phyloP scores from a whole-genome alignment of 2,888 invertebrate genomes.

The Leptinotarsa rubiginosa region DNA sequence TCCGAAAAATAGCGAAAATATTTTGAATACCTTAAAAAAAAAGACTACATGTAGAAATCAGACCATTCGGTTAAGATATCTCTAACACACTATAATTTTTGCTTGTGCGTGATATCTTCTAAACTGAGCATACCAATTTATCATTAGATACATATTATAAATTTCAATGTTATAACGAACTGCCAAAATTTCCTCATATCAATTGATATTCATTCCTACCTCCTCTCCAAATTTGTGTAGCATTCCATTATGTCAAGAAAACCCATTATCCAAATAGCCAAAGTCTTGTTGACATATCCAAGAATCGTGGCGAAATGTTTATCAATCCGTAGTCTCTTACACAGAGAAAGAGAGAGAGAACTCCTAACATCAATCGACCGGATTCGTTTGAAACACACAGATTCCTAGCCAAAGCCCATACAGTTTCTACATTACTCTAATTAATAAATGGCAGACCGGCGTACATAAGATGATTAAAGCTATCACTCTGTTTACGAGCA shows the following conservation, averaged over 20 bases:
- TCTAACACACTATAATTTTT: too few relatives aligned
- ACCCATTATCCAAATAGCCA: slow-evolving; percentile 15
- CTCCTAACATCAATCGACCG: slow-evolving; percentile 59
- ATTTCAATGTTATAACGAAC: too few relatives aligned
- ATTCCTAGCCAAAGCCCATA: slow-evolving; percentile 58
- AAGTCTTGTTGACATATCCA: slow-evolving; percentile 40
- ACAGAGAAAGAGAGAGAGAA: slow-evolving; percentile 36
- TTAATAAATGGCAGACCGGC: slow-evolving; percentile 64
- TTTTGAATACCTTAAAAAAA: too few relatives aligned
- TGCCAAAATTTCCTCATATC: too few relatives aligned
- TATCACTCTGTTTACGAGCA: slow-evolving; percentile 41
- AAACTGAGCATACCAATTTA: too few relatives aligned
- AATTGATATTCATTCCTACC: too few relatives aligned
- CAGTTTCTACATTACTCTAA: slow-evolving; percentile 65
- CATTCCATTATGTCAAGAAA: neutral
- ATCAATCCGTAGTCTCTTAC: slow-evolving; percentile 61
- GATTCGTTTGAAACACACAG: slow-evolving; percentile 59
- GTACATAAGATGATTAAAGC: slow-evolving; percentile 58
- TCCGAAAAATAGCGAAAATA: too few relatives aligned
- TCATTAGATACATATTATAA: too few relatives aligned
- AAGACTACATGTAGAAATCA: too few relatives aligned
- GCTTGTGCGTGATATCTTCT: too few relatives aligned
- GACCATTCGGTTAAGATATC: too few relatives aligned
- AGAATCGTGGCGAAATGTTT: slow-evolving; percentile 55
- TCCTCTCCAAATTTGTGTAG: too few relatives aligned